phyloP scores from a whole-genome alignment of 2,113 vertebrate species.

The Nothobranchius kuhntae region DNA sequence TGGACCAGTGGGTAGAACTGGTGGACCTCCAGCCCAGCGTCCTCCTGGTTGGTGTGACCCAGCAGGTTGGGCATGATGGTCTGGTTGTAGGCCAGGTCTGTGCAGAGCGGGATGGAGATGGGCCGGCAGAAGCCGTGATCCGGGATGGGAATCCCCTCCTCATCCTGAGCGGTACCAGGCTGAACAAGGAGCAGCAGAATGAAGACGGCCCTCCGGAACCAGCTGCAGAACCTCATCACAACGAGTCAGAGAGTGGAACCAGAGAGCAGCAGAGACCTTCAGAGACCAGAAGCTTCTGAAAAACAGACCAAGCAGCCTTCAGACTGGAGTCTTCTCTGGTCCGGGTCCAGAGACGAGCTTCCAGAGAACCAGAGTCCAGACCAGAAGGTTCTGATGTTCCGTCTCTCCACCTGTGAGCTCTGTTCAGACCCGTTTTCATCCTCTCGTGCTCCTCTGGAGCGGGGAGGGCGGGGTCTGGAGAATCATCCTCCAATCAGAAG shows the following conservation, averaged over 20 bases:
- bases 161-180: constrained; percentile 69
- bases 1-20: constrained; percentile 75
- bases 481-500: not conserved
- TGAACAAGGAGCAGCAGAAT: constrained; percentile 36
- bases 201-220: constrained; percentile 9
- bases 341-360: not conserved
- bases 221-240: constrained; percentile 25
- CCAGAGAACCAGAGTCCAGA: not conserved
- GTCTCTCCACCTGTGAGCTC: too few relatives aligned
- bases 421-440: not conserved
- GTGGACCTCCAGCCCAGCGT: constrained; percentile 88
- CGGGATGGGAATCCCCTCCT: constrained; percentile 82
- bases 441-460: not conserved
- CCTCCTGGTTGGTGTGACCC: constrained; percentile 88
- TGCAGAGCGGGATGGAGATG: constrained; percentile 57
- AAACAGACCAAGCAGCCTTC: not conserved
- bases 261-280: too few relatives aligned
- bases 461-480: not conserved
- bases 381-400: not conserved
- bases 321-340: not conserved
- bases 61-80: constrained; percentile 91
- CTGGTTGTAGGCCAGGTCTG: constrained; percentile 88
- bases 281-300: not conserved
- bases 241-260: constrained; percentile 3
- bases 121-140: constrained; percentile 80